Conservation (phyloP, 2,888 invertebrate species). For the Aporophyla nigra region DNA sequence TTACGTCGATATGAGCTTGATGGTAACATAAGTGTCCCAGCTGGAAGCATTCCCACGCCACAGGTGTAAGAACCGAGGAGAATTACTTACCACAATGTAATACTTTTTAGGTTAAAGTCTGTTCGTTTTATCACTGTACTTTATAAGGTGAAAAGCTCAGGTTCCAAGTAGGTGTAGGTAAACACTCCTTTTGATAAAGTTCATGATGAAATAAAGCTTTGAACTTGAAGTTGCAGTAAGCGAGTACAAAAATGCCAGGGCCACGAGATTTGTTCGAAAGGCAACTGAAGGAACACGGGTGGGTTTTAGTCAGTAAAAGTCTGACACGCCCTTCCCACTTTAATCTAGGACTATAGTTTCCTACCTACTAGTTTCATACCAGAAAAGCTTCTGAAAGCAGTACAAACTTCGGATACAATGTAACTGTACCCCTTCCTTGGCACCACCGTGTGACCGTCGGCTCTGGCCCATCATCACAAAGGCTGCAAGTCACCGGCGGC, state of each 20-base stretch:
- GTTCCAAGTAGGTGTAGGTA: background rate
- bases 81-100: slow-evolving; percentile 31
- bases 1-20: slow-evolving; percentile 33
- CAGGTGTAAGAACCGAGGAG: slow-evolving; percentile 48
- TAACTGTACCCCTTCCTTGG: slow-evolving; percentile 12
- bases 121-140: slow-evolving; percentile 17
- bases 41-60: slow-evolving; percentile 44
- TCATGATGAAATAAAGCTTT: background rate
- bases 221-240: background rate
- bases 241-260: background rate
- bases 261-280: too few species aligned
- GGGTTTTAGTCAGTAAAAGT: too few species aligned
- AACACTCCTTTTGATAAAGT: background rate
- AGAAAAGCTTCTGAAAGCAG: slow-evolving; percentile 5
- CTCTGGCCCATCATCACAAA: slow-evolving; percentile 61
- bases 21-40: slow-evolving; percentile 38
- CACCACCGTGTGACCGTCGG: slow-evolving; percentile 74
- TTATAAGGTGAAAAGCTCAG: slow-evolving; percentile 1
- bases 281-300: too few species aligned
- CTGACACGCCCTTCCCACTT: too few species aligned
- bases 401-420: background rate
- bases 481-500: slow-evolving; percentile 86
- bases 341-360: background rate
- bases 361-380: background rate
- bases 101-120: slow-evolving; percentile 23